Conservation (phyloP, 2,797 vertebrate genomes). For the Hyperoplus lanceolatus region DNA sequence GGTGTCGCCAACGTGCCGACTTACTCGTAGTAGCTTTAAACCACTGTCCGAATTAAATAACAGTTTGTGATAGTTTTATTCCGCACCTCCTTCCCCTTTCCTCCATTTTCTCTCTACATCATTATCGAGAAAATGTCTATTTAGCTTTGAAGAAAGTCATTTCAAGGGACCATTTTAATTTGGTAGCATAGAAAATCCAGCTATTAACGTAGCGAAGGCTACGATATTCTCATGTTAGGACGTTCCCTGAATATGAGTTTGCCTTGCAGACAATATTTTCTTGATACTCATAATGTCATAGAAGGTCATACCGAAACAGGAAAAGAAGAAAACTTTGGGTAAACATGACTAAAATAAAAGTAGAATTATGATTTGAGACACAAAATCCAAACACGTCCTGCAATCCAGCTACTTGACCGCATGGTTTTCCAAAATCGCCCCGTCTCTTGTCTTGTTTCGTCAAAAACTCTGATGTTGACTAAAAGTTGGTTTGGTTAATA, state of each 20-base stretch:
- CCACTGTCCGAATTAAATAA: neutral
- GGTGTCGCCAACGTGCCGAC: too few species aligned
- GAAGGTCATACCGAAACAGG: conserved; percentile 18
- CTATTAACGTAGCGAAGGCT: neutral
- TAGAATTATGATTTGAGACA: conserved; percentile 28
- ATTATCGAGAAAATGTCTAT: neutral
- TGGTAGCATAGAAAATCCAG: neutral
- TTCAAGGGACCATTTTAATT: neutral
- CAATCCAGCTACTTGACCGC: neutral
- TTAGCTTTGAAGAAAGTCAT: conserved; percentile 18
- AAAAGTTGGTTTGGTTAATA: too few species aligned
- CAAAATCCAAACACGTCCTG: neutral
- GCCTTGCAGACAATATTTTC: conserved; percentile 6
- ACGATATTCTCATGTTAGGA: neutral
- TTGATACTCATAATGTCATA: conserved; percentile 19
- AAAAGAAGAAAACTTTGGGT: neutral
- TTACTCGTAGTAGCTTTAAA: too few species aligned
- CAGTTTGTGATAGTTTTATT: neutral
- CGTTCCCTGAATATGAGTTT: conserved; percentile 20
- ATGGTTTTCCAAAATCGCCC: too few species aligned
- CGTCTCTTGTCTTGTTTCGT: neutral
- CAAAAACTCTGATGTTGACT: neutral
- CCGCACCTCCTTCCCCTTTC: too few species aligned
- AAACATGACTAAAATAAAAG: conserved; percentile 28
- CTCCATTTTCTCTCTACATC: too few species aligned